Evolutionary conservation across 2,797 vertebrate genomes (phyloP).

Genomic region (Pelodytes ibericus): DNA sequence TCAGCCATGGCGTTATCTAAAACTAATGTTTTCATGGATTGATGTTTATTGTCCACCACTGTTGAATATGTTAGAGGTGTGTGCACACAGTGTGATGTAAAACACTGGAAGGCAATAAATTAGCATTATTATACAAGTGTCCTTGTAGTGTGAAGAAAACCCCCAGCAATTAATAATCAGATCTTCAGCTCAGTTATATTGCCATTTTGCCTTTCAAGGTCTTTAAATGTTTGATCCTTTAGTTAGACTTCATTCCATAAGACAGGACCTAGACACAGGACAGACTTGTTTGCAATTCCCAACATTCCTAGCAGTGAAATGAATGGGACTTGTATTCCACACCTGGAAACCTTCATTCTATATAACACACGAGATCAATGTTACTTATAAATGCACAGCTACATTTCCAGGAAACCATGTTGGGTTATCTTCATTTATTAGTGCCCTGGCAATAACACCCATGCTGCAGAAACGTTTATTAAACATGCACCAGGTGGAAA

Average conservation of each 20-base stretch:
- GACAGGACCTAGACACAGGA: constrained; percentile 32
- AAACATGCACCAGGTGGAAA: background rate
- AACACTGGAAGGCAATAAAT: too few species aligned
- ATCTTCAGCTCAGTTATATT: background rate
- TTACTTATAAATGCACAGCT: constrained; percentile 25
- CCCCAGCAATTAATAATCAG: background rate
- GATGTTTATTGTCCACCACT: too few species aligned
- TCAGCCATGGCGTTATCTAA: too few species aligned
- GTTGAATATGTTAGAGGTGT: too few species aligned
- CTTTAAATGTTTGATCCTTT: constrained; percentile 14
- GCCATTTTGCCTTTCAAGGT: constrained; percentile 18
- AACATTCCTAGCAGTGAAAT: constrained; percentile 52
- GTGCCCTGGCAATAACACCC: constrained; percentile 38
- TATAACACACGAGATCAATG: constrained; percentile 28
- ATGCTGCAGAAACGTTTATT: background rate
- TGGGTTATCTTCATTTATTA: background rate
- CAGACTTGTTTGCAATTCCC: constrained; percentile 37
- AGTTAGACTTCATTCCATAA: constrained; percentile 20
- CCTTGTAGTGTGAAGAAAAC: too few species aligned
- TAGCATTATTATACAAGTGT: too few species aligned
- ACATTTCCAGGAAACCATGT: constrained; percentile 25
- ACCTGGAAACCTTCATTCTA: constrained; percentile 20
- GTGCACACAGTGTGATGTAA: too few species aligned
- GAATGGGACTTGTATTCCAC: constrained; percentile 14
- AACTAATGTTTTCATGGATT: too few species aligned